Evolutionary conservation across 1,140 invertebrate genomes (phyloP).

Genomic region (Samia ricini): DNA sequence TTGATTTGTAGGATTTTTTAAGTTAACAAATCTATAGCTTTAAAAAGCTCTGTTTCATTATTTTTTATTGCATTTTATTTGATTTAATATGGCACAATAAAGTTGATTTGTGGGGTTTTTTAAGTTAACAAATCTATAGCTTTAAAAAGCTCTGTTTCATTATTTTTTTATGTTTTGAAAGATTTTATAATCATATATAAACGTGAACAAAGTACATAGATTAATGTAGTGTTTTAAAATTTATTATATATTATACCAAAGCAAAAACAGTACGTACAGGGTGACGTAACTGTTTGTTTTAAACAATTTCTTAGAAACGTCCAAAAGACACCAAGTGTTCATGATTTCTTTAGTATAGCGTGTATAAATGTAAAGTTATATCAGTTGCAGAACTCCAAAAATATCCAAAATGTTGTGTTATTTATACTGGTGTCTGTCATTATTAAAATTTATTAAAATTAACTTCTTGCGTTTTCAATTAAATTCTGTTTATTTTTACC

Average conservation of each 20-base stretch:
- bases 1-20: constrained; percentile 5
- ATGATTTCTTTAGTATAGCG: constrained; percentile 18
- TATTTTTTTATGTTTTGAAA: too few species aligned
- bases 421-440: constrained; percentile 48
- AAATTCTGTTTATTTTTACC: not conserved
- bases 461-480: not conserved
- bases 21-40: constrained; percentile 15
- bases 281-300: constrained; percentile 14
- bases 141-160: constrained; percentile 26
- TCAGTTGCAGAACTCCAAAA: constrained; percentile 15
- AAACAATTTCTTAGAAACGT: constrained; percentile 28
- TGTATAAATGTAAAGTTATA: constrained; percentile 14
- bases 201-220: not conserved
- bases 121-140: constrained; percentile 14
- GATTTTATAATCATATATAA: not conserved
- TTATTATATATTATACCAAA: not conserved
- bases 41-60: constrained; percentile 24
- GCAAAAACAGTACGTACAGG: not conserved
- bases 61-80: constrained; percentile 9
- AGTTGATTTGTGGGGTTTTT: constrained; percentile 1
- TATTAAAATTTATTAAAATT: constrained; percentile 59
- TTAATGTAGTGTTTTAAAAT: not conserved
- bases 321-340: constrained; percentile 24
- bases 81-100: not conserved
- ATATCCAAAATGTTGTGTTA: constrained; percentile 50